Conservation (phyloP, 2,113 vertebrate species). For the Orthonyx spaldingii region DNA sequence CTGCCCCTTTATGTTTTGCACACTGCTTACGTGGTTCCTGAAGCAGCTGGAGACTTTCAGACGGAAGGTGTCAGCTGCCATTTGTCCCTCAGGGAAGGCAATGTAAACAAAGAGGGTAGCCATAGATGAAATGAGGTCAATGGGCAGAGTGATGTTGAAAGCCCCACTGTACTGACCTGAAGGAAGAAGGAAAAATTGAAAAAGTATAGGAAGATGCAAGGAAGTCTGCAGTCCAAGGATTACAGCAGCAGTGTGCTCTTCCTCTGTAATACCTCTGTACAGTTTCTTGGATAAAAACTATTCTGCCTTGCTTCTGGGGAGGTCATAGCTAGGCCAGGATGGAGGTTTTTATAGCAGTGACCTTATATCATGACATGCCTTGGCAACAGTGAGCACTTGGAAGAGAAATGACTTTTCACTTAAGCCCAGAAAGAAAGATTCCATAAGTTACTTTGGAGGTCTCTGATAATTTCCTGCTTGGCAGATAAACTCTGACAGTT, state of each 20-base stretch:
- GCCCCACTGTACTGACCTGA: slow-evolving; percentile 46
- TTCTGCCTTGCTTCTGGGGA: background rate
- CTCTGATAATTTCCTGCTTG: background rate
- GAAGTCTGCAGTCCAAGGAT: background rate
- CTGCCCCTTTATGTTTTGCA: background rate
- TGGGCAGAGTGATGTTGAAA: slow-evolving; percentile 52
- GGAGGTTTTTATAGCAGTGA: background rate
- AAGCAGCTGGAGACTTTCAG: slow-evolving; percentile 75
- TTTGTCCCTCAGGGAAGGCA: slow-evolving; percentile 72
- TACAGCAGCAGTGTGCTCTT: background rate
- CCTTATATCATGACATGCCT: background rate
- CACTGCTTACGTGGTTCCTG: slow-evolving; percentile 73
- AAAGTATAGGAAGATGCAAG: background rate
- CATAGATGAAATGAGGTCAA: slow-evolving; percentile 61
- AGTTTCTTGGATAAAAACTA: background rate
- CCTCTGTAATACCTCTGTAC: background rate
- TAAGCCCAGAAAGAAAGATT: background rate
- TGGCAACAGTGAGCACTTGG: background rate
- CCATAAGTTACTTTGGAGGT: background rate
- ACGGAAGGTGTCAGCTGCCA: slow-evolving; percentile 73
- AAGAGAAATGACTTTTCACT: background rate
- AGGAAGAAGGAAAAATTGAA: background rate
- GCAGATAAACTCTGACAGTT: background rate
- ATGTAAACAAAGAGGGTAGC: slow-evolving; percentile 77
- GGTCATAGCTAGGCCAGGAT: background rate